These are phyloP conservation scores for Congeria kusceri DNA, from an alignment of 2,888 invertebrate species.

Conservation along the genomic window DNA sequence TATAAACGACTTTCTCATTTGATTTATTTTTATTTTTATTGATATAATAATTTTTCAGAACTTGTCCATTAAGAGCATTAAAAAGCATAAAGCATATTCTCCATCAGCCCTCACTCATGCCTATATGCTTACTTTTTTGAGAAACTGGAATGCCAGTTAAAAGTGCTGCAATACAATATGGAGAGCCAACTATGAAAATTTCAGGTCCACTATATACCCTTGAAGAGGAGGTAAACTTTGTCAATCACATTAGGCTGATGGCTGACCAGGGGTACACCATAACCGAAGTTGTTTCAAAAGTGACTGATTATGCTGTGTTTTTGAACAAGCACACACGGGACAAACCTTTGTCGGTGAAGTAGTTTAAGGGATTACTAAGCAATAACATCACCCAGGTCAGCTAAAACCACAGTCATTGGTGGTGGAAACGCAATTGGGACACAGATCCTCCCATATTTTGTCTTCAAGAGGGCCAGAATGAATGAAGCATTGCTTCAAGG, in stretches of 20 bases:
- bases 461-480: conserved; percentile 16
- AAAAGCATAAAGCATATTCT: too few relatives aligned
- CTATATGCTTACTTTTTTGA: conserved; percentile 6
- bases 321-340: conserved; percentile 14
- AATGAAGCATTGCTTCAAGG: conserved; percentile 20
- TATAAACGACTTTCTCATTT: too few relatives aligned
- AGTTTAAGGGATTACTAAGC: conserved; percentile 23
- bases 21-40: too few relatives aligned
- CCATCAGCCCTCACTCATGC: too few relatives aligned
- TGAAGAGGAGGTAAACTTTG: too few relatives aligned
- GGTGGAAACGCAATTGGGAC: conserved; percentile 16
- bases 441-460: conserved; percentile 17
- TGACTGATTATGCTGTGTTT: conserved; percentile 19
- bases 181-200: conserved; percentile 11
- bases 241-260: conserved; percentile 22
- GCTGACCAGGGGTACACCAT: conserved; percentile 20
- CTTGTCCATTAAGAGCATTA: too few relatives aligned
- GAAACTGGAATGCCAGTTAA: conserved; percentile 15
- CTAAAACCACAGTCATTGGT: conserved; percentile 1
- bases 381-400: not conserved
- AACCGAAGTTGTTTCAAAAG: conserved; percentile 4
- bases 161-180: conserved; percentile 12
- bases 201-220: conserved; percentile 4
- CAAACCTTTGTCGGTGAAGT: too few relatives aligned
- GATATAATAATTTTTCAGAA: too few relatives aligned